Evolutionary conservation across 2,888 invertebrate species (phyloP).

Genomic region (Carcina quercana): DNA sequence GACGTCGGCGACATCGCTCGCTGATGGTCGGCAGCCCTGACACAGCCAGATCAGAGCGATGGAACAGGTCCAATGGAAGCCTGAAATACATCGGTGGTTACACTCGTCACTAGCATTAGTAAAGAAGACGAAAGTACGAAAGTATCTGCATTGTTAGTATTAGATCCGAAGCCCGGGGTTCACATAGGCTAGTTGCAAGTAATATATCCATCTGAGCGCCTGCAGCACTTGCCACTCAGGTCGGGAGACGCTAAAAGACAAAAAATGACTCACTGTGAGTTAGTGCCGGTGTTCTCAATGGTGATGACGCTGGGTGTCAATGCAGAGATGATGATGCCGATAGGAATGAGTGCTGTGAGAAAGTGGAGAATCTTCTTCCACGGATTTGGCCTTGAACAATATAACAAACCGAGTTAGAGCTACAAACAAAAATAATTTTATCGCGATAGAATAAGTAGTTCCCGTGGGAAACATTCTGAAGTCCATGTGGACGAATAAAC

Average conservation of each 20-base stretch:
- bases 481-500: too few relatives aligned
- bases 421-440: too few relatives aligned
- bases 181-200: too few relatives aligned
- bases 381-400: conserved; percentile 48
- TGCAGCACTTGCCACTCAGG: neutral
- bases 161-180: too few relatives aligned
- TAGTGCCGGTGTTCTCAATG: conserved; percentile 48
- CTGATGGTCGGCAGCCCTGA: conserved; percentile 32
- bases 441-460: too few relatives aligned
- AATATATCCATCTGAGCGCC: too few relatives aligned
- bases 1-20: conserved; percentile 50
- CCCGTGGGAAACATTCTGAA: too few relatives aligned
- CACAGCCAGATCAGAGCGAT: conserved; percentile 1
- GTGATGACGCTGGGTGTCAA: conserved; percentile 79
- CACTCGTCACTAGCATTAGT: too few relatives aligned
- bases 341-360: conserved; percentile 79
- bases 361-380: conserved; percentile 79
- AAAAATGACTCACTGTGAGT: neutral
- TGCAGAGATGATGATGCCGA: conserved; percentile 81
- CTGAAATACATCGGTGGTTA: too few relatives aligned
- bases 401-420: neutral
- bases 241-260: neutral
- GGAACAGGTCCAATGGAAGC: conserved; percentile 1
- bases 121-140: too few relatives aligned
- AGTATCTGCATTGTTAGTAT: too few relatives aligned